Base-by-base conservation (phyloP, 2,113 vertebrate genomes). In the Phrynocephalus versicolor region DNA sequence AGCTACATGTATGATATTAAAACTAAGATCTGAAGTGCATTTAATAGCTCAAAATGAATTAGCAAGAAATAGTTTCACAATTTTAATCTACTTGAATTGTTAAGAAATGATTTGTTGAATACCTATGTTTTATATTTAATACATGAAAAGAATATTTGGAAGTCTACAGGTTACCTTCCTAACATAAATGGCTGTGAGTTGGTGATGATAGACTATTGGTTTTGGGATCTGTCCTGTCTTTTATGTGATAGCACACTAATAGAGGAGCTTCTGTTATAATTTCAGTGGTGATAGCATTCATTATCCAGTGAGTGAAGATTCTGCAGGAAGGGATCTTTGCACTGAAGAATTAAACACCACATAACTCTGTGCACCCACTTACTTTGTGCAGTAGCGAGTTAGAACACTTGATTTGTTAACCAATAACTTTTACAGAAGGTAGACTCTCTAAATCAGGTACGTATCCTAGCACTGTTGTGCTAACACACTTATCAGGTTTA, bases 371-470 rank as follows among this genome's bases (percentile, higher is more conserved):
- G 92, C 75, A 84, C 64, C 91, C 90, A 90, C 84, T 87, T 89
- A 86, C 90, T 90, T 90, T 90, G 75, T 89, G 92, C 86, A 85
- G 89, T 91, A 90, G 85, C 83, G 81, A 88, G 90, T 93, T 89
- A 94, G 85, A 67, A 92, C 83, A 93, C 89, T 85, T 89, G 92
- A 89, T 93, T 95, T 95, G 94, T n/a, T 91, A 89, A 92, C 85
- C 90, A 89, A 89, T 93, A 92, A 93, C 90, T 93, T 95, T 93
- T 92, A 93, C 94, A 93, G 90, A 94, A 95, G 88, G 91, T 96
- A 96, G 95, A 94, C 89, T 92, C 89, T 95, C 85, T 92, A 92
- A 95, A 93, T 96, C 95, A 96, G 97, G 97, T 97, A 97, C 96
- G 96, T 95, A 92, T 94, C 19, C 87, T 74, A 94, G 96, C 96